Base-by-base conservation (phyloP, 2,113 vertebrate species). In the Bufo bufo region DNA sequence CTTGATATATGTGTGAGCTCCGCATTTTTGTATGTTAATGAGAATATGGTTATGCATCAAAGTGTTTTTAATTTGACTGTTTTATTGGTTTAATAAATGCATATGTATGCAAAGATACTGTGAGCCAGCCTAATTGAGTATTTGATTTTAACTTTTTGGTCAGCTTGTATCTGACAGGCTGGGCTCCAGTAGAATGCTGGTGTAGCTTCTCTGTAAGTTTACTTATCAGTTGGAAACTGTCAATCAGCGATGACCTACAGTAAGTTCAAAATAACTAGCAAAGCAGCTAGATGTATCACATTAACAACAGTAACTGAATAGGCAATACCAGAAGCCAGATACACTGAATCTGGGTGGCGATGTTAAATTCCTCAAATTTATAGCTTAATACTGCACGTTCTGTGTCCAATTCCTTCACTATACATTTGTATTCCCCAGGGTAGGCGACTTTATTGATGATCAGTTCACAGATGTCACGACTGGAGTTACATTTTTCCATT, bases 401-500 rank as follows among this genome's bases (percentile, higher is more conserved):
- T 47, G 3, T 4, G 20, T 5, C 5, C 33, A 13, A 19, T 74
- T 75, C 83, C 71, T 49, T 16, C 13, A 5, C 52, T 6, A 47
- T 56, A 45, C 83, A 85, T 16, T 52, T 50, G 65, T 72, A 84
- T 72, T 85, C 65, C 19, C 83, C 54, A 74, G 52, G 69, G 52
- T 10, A 0, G 13, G 14, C 74, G n/a, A 75, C 23, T 12, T 47
- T 5, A 3, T 58, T 43, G n/a, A 85, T 19, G 0, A 58, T 12
- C 69, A 85, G 69, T 9, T 72, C 3, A 13, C 66, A 85, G 16
- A 13, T 59, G 33, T 56, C 52, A 74, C 59, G 19, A 9, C 20
- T 54, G 23, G 14, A 4, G 16, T 50, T 33, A 33, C 65, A 72
- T 6, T 33, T 20, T 20, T 2, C 43, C 16, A 20, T 75, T 56